Evolutionary conservation across 2,888 invertebrate genomes (phyloP).

Genomic region (Neoaliturus tenellus): DNA sequence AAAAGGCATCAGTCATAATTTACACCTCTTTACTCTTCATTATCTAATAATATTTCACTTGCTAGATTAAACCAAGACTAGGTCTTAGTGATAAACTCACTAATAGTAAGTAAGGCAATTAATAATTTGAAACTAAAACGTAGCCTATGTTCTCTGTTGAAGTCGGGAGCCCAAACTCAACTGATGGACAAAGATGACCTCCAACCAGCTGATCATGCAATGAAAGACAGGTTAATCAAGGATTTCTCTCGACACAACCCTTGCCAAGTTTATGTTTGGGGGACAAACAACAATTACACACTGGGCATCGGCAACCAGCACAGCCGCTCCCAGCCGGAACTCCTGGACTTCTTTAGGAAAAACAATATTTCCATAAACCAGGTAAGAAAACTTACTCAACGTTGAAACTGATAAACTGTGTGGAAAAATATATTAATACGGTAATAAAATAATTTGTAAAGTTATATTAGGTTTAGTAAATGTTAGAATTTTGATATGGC

Average conservation of each 20-base stretch:
- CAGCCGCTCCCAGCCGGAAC: conserved; percentile 78
- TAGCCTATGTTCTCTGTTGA: not conserved
- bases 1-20: conserved; percentile 7
- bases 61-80: too few species aligned
- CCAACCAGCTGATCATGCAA: conserved; percentile 80
- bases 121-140: too few species aligned
- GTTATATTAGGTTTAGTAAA: not conserved
- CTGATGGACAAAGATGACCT: conserved; percentile 82
- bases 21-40: too few species aligned
- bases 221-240: conserved; percentile 77
- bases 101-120: too few species aligned
- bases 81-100: too few species aligned
- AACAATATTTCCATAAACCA: conserved; percentile 77
- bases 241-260: conserved; percentile 69
- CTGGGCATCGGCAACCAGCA: conserved; percentile 85
- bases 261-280: conserved; percentile 88
- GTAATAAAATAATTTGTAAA: not conserved
- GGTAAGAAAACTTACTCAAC: conserved; percentile 72
- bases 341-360: conserved; percentile 81
- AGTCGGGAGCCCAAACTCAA: conserved; percentile 72
- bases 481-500: not conserved
- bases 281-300: conserved; percentile 89
- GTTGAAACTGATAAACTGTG: too few species aligned
- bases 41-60: too few species aligned
- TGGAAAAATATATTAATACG: too few species aligned